Evolutionary conservation across 2,113 vertebrate species (phyloP).

Genomic region (Riparia riparia): DNA sequence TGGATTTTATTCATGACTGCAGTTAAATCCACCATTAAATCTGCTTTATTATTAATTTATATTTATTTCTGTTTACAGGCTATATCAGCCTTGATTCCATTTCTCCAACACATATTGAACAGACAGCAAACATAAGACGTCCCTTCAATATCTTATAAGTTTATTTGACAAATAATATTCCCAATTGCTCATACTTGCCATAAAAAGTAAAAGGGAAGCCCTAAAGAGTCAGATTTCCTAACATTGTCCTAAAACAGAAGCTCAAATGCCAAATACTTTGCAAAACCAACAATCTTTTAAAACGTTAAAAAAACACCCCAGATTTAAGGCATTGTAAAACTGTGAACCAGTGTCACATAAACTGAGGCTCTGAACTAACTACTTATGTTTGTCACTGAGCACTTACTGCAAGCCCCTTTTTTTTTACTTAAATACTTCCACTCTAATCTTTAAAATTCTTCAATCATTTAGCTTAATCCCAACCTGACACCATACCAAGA

Average conservation of each 20-base stretch:
- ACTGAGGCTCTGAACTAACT: neutral
- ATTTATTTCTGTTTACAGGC: neutral
- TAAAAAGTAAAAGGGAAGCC: neutral
- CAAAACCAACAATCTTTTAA: neutral
- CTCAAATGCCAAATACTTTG: neutral
- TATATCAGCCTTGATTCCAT: neutral
- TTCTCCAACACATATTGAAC: neutral
- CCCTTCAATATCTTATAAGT: neutral
- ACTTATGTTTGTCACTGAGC: neutral
- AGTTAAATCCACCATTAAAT: neutral
- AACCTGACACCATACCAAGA: neutral
- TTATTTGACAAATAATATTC: neutral
- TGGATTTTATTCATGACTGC: neutral
- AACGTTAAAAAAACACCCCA: neutral
- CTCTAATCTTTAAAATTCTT: neutral
- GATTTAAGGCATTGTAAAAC: neutral
- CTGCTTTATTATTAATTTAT: neutral
- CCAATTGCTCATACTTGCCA: neutral
- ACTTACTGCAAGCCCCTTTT: neutral
- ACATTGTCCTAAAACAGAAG: neutral
- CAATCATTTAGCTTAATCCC: neutral
- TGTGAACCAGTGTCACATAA: neutral
- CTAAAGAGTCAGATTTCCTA: neutral
- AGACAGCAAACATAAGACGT: neutral
- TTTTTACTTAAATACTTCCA: neutral